Conservation (phyloP, 2,113 vertebrate species). For the Macaca nemestrina region DNA sequence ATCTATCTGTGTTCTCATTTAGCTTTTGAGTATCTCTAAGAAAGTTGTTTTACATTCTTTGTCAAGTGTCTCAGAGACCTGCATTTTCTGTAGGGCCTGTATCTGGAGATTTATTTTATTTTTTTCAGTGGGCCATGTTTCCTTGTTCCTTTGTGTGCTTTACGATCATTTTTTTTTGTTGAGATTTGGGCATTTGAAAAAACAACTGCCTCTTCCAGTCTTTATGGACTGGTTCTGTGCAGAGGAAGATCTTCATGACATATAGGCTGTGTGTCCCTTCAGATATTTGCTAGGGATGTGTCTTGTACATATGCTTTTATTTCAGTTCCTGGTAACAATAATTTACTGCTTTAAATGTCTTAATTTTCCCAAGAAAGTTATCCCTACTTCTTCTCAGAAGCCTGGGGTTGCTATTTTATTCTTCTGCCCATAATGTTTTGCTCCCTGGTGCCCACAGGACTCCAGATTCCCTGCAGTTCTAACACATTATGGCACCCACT, state of each 20-base stretch:
- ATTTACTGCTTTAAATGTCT: not conserved
- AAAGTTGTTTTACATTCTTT: not conserved
- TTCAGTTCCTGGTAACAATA: not conserved
- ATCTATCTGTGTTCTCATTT: not conserved
- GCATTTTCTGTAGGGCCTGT: not conserved
- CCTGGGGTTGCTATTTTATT: not conserved
- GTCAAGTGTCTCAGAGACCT: not conserved
- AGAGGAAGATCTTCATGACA: not conserved
- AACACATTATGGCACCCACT: accelerated
- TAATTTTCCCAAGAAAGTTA: not conserved
- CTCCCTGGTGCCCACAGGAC: not conserved
- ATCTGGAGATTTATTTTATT: not conserved
- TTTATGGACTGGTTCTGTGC: not conserved
- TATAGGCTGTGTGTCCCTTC: not conserved
- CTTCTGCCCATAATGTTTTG: not conserved
- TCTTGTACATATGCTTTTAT: not conserved
- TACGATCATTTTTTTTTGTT: not conserved
- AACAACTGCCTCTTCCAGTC: not conserved
- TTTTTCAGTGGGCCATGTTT: not conserved
- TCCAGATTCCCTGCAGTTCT: not conserved
- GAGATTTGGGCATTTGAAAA: not conserved
- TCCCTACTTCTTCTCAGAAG: not conserved
- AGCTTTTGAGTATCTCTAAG: not conserved
- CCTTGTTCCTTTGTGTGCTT: not conserved
- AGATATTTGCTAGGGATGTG: not conserved